Conservation (phyloP, 2,888 invertebrate genomes). For the Amphipyra berbera region DNA sequence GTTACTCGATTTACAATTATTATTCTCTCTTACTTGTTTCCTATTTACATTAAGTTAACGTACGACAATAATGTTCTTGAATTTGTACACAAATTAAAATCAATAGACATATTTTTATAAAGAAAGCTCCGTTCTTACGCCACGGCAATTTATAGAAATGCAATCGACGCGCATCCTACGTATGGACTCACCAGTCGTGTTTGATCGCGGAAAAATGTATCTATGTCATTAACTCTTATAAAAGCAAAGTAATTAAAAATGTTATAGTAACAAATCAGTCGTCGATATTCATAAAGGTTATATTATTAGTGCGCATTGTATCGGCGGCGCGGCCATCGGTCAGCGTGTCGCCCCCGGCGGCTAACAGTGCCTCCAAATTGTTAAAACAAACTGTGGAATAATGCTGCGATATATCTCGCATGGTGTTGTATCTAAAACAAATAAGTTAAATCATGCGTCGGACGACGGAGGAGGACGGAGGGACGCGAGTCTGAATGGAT, state of each 20-base stretch:
- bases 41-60: slow-evolving; percentile 35
- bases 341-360: slow-evolving; percentile 71
- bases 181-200: slow-evolving; percentile 6
- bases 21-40: slow-evolving; percentile 40
- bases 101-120: slow-evolving; percentile 2
- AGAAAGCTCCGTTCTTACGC: not conserved
- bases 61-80: slow-evolving; percentile 11
- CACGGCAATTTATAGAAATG: not conserved
- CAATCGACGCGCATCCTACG: slow-evolving; percentile 22
- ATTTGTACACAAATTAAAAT: slow-evolving; percentile 21
- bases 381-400: slow-evolving; percentile 76
- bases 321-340: slow-evolving; percentile 53
- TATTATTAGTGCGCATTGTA: slow-evolving; percentile 67
- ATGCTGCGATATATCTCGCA: slow-evolving; percentile 80
- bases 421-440: slow-evolving; percentile 80
- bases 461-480: slow-evolving; percentile 40
- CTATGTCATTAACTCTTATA: slow-evolving; percentile 52
- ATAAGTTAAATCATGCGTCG: slow-evolving; percentile 80
- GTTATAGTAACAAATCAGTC: slow-evolving; percentile 66
- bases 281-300: slow-evolving; percentile 64
- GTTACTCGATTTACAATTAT: slow-evolving; percentile 44
- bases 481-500: slow-evolving; percentile 72
- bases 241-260: slow-evolving; percentile 67
- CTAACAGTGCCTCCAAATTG: slow-evolving; percentile 66
- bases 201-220: slow-evolving; percentile 37